These are phyloP conservation scores for Pristis pectinata DNA, from an alignment of 2,797 vertebrate genomes.

Conservation along the genomic window DNA sequence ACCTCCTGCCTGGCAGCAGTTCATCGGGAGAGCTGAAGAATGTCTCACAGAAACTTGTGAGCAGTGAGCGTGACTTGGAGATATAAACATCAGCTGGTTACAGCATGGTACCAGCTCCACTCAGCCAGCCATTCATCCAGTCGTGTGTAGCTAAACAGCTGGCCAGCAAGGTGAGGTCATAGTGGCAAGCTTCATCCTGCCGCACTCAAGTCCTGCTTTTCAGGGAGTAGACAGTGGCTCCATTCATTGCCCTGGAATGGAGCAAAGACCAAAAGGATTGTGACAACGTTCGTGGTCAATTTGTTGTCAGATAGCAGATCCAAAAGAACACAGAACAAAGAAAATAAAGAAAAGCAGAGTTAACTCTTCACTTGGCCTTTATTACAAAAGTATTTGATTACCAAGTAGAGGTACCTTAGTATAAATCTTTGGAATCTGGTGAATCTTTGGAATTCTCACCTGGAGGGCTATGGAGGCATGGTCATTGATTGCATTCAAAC, in stretches of 20 bases:
- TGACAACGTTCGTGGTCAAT: not conserved
- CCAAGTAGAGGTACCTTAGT: no score
- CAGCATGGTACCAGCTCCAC: slow-evolving; percentile 23
- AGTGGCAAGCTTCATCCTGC: not conserved
- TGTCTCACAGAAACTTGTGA: not conserved
- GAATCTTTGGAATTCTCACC: no score
- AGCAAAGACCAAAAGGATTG: not conserved
- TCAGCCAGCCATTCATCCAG: not conserved
- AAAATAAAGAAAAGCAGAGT: not conserved
- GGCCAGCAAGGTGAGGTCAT: not conserved
- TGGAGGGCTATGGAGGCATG: no score
- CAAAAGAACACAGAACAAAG: not conserved
- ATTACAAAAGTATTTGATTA: no score
- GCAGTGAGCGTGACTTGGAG: not conserved
- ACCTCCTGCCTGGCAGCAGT: not conserved
- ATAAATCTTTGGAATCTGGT: no score
- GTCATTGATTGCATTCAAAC: no score
- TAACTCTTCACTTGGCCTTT: not conserved
- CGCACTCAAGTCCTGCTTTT: not conserved
- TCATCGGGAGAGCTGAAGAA: not conserved
- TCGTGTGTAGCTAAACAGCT: not conserved
- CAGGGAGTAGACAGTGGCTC: not conserved
- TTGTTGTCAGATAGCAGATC: not conserved
- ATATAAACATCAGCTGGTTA: slow-evolving; percentile 1
- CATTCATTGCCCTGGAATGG: not conserved